A percentile compares a stretch with the other conserved stretches of the same genome.
phyloP scores from a whole-genome alignment of 2,888 invertebrate species.

The Acleris sparsana region DNA sequence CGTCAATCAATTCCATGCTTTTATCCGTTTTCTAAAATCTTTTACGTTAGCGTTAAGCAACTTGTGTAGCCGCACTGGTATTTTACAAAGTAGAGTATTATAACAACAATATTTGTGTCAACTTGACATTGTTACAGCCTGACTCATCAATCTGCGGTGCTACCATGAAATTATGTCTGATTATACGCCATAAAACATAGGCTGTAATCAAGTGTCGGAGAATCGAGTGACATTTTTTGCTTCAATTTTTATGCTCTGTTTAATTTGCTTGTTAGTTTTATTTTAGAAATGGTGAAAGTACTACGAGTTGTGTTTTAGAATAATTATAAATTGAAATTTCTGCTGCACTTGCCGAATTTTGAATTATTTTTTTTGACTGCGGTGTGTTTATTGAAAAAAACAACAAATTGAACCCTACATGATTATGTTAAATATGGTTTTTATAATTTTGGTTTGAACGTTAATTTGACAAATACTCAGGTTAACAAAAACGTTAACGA shows the following conservation, averaged over 20 bases:
- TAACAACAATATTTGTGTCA: slow-evolving; percentile 10
- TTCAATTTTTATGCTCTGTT: slow-evolving; percentile 29
- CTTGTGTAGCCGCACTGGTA: neutral
- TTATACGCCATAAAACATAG: slow-evolving; percentile 14
- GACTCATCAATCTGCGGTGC: slow-evolving; percentile 15
- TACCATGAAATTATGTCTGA: slow-evolving; percentile 16
- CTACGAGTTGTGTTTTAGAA: slow-evolving; percentile 7
- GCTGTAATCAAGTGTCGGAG: slow-evolving; percentile 18
- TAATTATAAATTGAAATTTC: neutral
- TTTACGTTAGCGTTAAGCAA: no score
- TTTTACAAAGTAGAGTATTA: neutral
- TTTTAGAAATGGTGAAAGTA: slow-evolving; percentile 35
- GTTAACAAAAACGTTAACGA: no score
- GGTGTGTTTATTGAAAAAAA: no score
- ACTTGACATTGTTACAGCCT: slow-evolving; percentile 22
- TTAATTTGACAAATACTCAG: no score
- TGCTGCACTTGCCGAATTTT: neutral
- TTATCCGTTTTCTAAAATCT: no score
- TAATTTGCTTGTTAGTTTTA: slow-evolving; percentile 22
- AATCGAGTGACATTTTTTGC: slow-evolving; percentile 27
- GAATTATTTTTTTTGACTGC: no score
- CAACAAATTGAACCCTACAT: no score
- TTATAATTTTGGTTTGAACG: no score
- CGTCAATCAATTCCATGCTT: no score
- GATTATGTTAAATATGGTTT: no score